Evolutionary conservation across 2,888 invertebrate species (phyloP).

Genomic region (Osedax frankpressi): DNA sequence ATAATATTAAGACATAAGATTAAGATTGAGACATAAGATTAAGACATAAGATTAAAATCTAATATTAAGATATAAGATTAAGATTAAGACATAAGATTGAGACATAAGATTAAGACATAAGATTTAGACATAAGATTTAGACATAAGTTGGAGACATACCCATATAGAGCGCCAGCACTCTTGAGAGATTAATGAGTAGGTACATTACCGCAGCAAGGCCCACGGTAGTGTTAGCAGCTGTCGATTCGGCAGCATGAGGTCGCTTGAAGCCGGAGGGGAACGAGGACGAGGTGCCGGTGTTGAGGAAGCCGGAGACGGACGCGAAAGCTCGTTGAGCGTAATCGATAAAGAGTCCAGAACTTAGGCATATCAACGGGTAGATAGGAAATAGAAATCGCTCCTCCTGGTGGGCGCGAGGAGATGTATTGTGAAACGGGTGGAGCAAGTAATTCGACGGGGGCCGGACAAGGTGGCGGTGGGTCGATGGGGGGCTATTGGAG

Average conservation of each 20-base stretch:
- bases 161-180: conserved; percentile 54
- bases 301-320: conserved; percentile 32
- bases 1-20: no score
- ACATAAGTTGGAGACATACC: no score
- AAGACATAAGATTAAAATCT: no score
- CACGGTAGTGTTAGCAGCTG: conserved; percentile 63
- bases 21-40: no score
- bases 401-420: conserved; percentile 47
- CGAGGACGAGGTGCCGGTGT: conserved; percentile 24
- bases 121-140: no score
- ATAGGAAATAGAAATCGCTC: conserved; percentile 82
- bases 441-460: background rate
- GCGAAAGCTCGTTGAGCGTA: conserved; percentile 44
- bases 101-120: no score
- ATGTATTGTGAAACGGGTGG: background rate
- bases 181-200: conserved; percentile 50
- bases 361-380: conserved; percentile 62
- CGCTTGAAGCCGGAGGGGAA: conserved; percentile 27
- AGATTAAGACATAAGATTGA: no score
- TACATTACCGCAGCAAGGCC: conserved; percentile 51
- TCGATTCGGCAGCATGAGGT: conserved; percentile 62
- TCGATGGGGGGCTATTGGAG: background rate
- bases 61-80: no score
- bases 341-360: conserved; percentile 53
- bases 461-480: background rate